Evolutionary conservation across 2,888 invertebrate species (phyloP).

Genomic region (Megastigmus dorsalis): DNA sequence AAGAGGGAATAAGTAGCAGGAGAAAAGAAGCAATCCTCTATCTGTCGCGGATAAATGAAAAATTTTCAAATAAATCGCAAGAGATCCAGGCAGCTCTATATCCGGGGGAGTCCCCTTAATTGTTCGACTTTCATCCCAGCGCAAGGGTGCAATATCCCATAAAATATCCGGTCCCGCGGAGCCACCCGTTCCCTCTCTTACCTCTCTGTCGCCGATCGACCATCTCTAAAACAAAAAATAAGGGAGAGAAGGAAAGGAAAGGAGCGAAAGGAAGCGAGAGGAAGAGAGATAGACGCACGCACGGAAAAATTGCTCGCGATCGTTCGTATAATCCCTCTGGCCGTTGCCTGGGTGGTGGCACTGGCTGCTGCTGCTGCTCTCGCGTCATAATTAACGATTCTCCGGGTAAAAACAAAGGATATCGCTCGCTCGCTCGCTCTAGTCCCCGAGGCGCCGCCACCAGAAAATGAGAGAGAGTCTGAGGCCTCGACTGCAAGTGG

Average conservation of each 20-base stretch:
- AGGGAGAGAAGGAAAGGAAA: no score
- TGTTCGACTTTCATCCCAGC: no score
- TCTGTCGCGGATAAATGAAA: no score
- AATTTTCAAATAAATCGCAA: no score
- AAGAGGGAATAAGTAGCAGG: no score
- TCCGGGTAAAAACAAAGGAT: constrained; percentile 29
- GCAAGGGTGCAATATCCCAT: constrained; percentile 17
- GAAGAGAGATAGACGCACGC: not conserved
- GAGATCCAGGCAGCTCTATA: no score
- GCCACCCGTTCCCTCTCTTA: not conserved
- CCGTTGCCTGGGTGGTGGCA: no score
- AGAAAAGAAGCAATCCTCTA: no score
- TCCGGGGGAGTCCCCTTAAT: not conserved
- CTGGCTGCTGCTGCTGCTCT: not conserved
- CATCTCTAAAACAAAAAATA: constrained; percentile 39
- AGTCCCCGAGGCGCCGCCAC: not conserved
- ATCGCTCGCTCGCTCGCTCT: not conserved
- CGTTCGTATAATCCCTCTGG: not conserved
- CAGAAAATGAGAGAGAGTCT: not conserved
- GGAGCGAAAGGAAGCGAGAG: not conserved
- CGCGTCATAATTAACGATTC: constrained; percentile 40
- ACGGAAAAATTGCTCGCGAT: constrained; percentile 6
- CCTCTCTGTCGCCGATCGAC: not conserved
- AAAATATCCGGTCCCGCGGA: constrained; percentile 10
- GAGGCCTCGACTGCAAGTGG: constrained; percentile 25